Evolutionary conservation across 1,140 invertebrate species (phyloP).

Genomic region (Lineus longissimus): DNA sequence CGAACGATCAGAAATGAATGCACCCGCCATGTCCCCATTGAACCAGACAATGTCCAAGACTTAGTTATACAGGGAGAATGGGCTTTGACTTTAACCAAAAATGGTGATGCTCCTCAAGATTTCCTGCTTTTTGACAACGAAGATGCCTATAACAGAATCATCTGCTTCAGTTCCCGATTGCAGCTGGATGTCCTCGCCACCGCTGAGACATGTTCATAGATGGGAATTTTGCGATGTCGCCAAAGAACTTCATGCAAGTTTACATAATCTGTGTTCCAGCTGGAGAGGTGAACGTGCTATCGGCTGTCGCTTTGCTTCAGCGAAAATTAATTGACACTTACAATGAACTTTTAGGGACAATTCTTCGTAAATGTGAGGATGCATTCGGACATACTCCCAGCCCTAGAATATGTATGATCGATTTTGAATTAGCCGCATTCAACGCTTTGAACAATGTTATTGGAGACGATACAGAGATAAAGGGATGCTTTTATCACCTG

Average conservation of each 20-base stretch:
- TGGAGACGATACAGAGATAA: not conserved
- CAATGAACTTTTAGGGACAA: not conserved
- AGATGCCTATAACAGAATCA: not conserved
- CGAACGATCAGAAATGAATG: not conserved
- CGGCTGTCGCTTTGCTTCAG: constrained; percentile 17
- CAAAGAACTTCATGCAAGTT: constrained; percentile 21
- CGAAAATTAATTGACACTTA: constrained; percentile 7
- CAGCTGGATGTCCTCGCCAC: not conserved
- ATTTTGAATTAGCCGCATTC: not conserved
- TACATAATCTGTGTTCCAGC: constrained; percentile 18
- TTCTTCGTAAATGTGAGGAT: not conserved
- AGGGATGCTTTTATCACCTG: constrained; percentile 27
- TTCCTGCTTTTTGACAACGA: constrained; percentile 1
- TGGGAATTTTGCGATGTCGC: constrained; percentile 16
- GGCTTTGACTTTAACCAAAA: not conserved
- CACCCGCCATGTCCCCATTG: not conserved
- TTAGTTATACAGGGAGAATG: not conserved
- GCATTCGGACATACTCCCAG: not conserved
- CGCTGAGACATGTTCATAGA: constrained; percentile 17
- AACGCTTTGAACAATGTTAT: not conserved
- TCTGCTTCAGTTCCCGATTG: not conserved
- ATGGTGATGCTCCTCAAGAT: not conserved
- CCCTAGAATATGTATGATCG: not conserved
- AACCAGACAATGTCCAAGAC: not conserved
- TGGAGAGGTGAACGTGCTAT: constrained; percentile 13